phyloP scores from a whole-genome alignment of 2,888 invertebrate species.

The Hydroisotoma schaefferi region DNA sequence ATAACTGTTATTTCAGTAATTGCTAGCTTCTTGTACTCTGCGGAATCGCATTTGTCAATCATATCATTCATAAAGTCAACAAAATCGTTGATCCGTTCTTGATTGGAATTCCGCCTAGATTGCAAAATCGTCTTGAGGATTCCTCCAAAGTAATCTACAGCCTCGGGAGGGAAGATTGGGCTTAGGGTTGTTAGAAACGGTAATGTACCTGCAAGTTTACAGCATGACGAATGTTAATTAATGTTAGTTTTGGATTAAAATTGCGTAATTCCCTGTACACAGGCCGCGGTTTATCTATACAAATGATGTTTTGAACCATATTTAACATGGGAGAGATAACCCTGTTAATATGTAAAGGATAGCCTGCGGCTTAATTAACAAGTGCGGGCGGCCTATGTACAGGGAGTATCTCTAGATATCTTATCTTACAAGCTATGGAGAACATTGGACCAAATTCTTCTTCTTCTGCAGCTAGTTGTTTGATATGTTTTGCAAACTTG shows the following conservation, averaged over 20 bases:
- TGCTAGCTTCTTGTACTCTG: constrained; percentile 20
- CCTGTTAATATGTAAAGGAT: no score
- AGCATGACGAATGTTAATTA: no score
- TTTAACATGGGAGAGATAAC: no score
- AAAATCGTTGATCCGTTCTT: constrained; percentile 5
- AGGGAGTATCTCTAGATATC: no score
- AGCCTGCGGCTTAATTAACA: no score
- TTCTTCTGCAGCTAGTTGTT: constrained; percentile 3
- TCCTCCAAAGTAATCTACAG: constrained; percentile 19
- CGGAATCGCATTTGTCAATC: constrained; percentile 11
- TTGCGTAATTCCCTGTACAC: no score
- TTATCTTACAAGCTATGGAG: constrained; percentile 22
- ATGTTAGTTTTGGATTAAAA: no score
- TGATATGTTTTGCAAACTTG: constrained; percentile 20
- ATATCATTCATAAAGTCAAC: constrained; percentile 19
- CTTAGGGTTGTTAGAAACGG: constrained; percentile 12
- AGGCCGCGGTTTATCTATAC: no score
- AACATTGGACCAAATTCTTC: constrained; percentile 10
- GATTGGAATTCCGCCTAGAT: background rate
- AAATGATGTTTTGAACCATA: no score
- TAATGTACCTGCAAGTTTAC: constrained; percentile 30
- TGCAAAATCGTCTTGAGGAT: constrained; percentile 17
- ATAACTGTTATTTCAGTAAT: constrained; percentile 13
- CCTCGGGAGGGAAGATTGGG: constrained; percentile 14
- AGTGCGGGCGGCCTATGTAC: no score